phyloP scores from a whole-genome alignment of 2,113 vertebrate species.

The Leucopsar rothschildi region DNA sequence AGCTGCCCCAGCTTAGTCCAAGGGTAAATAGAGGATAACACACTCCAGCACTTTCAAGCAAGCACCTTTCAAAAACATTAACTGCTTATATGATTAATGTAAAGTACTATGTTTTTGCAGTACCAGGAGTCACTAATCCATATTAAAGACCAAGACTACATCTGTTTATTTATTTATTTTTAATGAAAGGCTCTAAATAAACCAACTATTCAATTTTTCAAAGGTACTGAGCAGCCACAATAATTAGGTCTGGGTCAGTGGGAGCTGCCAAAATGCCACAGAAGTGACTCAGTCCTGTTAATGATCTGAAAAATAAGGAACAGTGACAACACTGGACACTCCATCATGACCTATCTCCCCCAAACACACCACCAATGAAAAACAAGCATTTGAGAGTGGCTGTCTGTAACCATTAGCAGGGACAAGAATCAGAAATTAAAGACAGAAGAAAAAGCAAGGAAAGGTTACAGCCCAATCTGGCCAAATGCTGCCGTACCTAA shows the following conservation, averaged over 20 bases:
- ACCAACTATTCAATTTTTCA: slow-evolving; percentile 1
- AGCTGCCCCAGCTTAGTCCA: neutral
- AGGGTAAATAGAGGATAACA: neutral
- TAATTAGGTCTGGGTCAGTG: slow-evolving; percentile 15
- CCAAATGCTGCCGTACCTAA: neutral
- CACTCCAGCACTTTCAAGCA: neutral
- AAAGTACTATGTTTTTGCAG: neutral
- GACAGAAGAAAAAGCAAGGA: neutral
- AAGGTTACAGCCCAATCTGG: neutral
- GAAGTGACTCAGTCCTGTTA: neutral
- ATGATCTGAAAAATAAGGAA: neutral
- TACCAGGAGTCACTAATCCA: neutral
- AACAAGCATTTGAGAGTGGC: neutral
- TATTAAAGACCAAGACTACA: neutral
- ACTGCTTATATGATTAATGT: neutral
- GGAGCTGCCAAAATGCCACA: slow-evolving; percentile 2
- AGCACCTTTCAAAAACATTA: neutral
- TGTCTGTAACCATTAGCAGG: neutral
- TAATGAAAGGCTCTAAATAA: neutral
- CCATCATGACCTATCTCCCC: neutral
- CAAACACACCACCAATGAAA: neutral
- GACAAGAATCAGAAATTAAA: neutral
- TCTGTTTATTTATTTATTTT: slow-evolving; percentile 28
- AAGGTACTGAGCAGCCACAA: neutral
- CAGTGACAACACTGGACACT: neutral